Percentiles rank a stretch among this genome's conserved stretches.
phyloP scores from a whole-genome alignment of 2,888 invertebrate genomes.

The Oscheius sp. region DNA sequence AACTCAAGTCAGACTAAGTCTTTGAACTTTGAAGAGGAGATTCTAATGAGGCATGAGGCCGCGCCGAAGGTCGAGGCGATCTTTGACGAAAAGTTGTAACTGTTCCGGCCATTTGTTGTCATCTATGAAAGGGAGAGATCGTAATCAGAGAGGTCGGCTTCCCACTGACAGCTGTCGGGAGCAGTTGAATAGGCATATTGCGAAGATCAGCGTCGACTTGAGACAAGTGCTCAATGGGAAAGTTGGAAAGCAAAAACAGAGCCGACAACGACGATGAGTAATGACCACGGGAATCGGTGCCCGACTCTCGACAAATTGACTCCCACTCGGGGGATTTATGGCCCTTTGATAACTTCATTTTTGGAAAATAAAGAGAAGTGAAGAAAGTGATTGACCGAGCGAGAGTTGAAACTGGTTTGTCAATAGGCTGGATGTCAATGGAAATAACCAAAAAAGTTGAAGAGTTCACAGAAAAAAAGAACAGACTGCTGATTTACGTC shows the following conservation, averaged over 20 bases:
- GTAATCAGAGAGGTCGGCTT: not conserved
- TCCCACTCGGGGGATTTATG: not conserved
- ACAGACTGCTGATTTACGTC: too few relatives aligned
- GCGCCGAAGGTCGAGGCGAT: not conserved
- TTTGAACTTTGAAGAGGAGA: not conserved
- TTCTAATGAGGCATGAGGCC: not conserved
- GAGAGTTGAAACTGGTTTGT: too few relatives aligned
- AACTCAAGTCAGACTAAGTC: too few relatives aligned
- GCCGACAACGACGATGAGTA: not conserved
- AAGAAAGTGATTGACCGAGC: too few relatives aligned
- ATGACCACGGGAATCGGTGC: not conserved
- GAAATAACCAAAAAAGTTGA: too few relatives aligned
- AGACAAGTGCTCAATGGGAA: not conserved
- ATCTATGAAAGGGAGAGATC: not conserved
- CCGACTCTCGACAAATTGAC: slow-evolving; percentile 7
- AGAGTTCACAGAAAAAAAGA: too few relatives aligned
- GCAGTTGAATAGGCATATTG: not conserved
- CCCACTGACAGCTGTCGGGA: too few relatives aligned
- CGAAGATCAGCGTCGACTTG: not conserved
- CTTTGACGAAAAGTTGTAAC: not conserved
- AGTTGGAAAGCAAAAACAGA: not conserved
- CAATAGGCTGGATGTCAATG: too few relatives aligned
- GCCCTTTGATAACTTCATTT: too few relatives aligned
- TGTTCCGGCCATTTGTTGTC: not conserved
- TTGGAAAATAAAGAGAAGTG: too few relatives aligned